These are phyloP conservation scores for Pantherophis alleghaniensis DNA, from an alignment of 2,797 vertebrate species.

Conservation along the genomic window DNA sequence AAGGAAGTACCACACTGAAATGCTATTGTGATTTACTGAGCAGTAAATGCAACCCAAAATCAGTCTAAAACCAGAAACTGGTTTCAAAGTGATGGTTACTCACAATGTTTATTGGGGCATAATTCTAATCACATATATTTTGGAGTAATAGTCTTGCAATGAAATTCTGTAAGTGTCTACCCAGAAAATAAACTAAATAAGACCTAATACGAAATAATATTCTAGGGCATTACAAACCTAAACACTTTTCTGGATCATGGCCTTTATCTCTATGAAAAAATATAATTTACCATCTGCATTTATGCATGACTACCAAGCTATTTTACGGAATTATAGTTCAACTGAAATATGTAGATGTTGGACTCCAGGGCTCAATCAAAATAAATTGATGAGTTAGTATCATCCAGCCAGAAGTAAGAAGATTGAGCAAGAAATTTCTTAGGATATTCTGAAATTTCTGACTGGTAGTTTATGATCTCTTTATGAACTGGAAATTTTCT, in stretches of 20 bases:
- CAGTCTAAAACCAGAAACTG: not conserved
- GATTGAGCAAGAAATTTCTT: not conserved
- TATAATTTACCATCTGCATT: not conserved
- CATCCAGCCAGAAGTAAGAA: not conserved
- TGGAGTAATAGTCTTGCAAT: not conserved
- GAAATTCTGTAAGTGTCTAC: not conserved
- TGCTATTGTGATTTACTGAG: not conserved
- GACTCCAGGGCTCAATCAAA: not conserved
- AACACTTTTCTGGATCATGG: not conserved
- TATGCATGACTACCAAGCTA: not conserved
- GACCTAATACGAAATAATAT: not conserved
- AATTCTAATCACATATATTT: not conserved
- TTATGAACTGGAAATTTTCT: not conserved
- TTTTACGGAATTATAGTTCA: not conserved
- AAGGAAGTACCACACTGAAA: not conserved
- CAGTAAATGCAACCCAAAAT: not conserved
- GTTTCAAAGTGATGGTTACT: not conserved
- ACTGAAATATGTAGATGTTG: not conserved
- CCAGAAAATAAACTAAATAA: not conserved
- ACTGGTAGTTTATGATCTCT: not conserved
- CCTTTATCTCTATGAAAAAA: not conserved
- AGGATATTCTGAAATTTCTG: not conserved
- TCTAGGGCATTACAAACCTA: not conserved
- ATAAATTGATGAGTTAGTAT: not conserved
- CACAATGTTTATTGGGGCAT: not conserved